Evolutionary conservation across 35 echinoderm and acorn worm species (phyloP).

Genomic region (Apostichopus californicus): DNA sequence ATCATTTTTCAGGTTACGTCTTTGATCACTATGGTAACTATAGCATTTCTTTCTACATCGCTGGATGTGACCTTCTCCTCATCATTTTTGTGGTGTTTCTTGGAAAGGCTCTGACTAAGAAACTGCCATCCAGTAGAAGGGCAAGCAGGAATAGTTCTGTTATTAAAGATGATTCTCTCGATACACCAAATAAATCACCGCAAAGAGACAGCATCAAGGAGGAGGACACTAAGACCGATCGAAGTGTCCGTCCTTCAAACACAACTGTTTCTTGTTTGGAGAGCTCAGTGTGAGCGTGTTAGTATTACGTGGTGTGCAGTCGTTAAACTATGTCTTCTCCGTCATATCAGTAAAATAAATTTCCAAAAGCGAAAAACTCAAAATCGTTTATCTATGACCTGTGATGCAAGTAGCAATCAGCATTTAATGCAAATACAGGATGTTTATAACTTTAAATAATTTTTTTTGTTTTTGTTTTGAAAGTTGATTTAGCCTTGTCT

Average conservation of each 20-base stretch:
- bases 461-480: too few relatives aligned
- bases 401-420: too few relatives aligned
- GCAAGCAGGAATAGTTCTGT: neutral
- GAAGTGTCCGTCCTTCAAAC: neutral
- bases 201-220: neutral
- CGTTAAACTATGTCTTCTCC: too few relatives aligned
- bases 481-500: too few relatives aligned
- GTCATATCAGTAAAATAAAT: too few relatives aligned
- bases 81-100: constrained; percentile 4
- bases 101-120: constrained; percentile 38
- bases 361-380: too few relatives aligned
- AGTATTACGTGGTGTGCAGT: too few relatives aligned
- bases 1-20: constrained; percentile 19
- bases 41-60: constrained; percentile 46
- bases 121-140: neutral
- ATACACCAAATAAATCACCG: neutral
- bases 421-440: too few relatives aligned
- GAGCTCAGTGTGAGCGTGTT: neutral
- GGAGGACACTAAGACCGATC: neutral
- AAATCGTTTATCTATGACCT: too few relatives aligned
- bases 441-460: too few relatives aligned
- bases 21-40: constrained; percentile 39
- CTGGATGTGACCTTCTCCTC: constrained; percentile 40
- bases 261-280: neutral
- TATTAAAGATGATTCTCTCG: neutral